Evolutionary conservation across 2,113 vertebrate species (phyloP), one percentile per base, ranked within the genome.

Genomic region (Bufo bufo): DNA sequence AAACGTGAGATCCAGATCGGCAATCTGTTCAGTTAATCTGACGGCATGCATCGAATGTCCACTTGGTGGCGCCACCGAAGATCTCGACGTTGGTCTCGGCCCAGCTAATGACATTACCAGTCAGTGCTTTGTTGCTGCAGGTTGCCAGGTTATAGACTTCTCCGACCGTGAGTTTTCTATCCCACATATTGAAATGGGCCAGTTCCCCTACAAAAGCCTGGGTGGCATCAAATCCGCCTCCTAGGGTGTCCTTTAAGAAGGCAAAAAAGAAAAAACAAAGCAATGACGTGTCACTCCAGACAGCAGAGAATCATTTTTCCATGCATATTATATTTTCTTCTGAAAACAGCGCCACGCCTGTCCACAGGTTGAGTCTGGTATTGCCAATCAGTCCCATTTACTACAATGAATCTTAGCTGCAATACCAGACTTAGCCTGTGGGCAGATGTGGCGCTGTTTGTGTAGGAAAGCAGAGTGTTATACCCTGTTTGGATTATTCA

Each of bases 141-240:
- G 97, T 99, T 4, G 98, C 97, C 95, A 99, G 93, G 91, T 95
- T 95, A 94, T 98, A 97, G 91, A 99, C 96, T 92, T 99, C 98
- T 0, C 94, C 95, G 0, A 95, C 94, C 65, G 96, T 96, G 90
- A 99, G 96, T 93, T 97, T 98, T 88, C 96, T 95, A 89, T 97
- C 97, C 98, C 98, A 99, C 93, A 99, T 94, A 91, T 98, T 97
- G 91, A 99, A 95, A 89, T 99, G 97, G 7, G 98, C 97, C 90
- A 99, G 92, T 91, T 99, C 97, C 0, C 98, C 98, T 3, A 99
- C 94, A 7, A 96, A 99, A 0, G 98, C 98, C 87, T 99, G 98
- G 0, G 98, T 99, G 85, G 98, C 98, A 0, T 99, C 98, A 13
- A 99, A 99, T 0, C 98, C 97, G 0, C 98, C 97, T 0, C 98